Evolutionary conservation across 53 echinoderm and acorn worm species (phyloP), one percentile per base, ranked within the genome.

Genomic region (Paracentrotus lividus): DNA sequence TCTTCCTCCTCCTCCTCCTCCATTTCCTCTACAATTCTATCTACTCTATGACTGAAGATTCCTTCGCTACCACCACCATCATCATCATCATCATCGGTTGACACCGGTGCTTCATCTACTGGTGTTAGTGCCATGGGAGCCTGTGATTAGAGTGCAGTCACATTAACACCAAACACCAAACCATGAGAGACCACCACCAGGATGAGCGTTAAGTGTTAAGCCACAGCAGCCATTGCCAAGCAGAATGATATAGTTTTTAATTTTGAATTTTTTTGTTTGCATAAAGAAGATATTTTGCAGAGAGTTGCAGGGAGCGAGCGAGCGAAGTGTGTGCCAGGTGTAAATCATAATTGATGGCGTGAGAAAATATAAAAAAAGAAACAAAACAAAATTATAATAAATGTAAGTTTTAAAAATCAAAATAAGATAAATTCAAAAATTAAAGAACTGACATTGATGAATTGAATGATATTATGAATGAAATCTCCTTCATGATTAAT

Each of bases 101-200:
- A 65, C 64, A 61, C 60, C 45, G 21, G 45, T 54, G 86, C 47
- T 56, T 57, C 86, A 42, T 38, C 38, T 8, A 65, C 1, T 21
- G 89, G 89, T 89, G 61, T 57, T 89, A 89, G 64, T 89, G 89
- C 12, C 43, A 65, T 26, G 38, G 89, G 43, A 61, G 89, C 47
- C 89, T 89, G 65, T 42, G 64, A 44, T 26, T 59, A 57, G 89
- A 55, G 89, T 89, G 89, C 89, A 65, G 66, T 89, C 58, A 89
- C 43, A 44, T 87, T 57, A n/a, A 89, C 89, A 61, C 89, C 89
- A 88, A 88, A 88, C 59, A 64, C 65, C 40, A 88, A 88, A 42
- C 61, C 56, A 40, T 88, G 88, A 56, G 64, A 55, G 53, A 56
- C 64, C 64, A 44, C 89, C 89, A 89, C 89, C 89, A 7, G 65